Conservation (phyloP, 2,888 invertebrate genomes). For the Xylophagus ater region DNA sequence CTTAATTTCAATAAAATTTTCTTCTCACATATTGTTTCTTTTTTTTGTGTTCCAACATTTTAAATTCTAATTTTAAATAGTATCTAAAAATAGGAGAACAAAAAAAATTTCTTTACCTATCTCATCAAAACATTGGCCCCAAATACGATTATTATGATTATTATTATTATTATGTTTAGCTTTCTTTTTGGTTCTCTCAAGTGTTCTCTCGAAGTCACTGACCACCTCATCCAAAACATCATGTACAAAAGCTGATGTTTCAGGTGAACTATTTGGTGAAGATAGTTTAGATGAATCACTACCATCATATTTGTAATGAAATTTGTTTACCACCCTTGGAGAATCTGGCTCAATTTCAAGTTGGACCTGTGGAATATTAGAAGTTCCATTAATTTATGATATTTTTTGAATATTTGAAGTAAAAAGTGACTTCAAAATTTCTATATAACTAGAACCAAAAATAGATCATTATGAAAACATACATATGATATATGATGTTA, state of each 20-base stretch:
- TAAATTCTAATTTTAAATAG: no score
- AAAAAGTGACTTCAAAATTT: no score
- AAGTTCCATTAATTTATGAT: no score
- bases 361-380: constrained; percentile 24
- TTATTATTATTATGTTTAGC: constrained; percentile 15
- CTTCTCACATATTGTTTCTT: no score
- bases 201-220: constrained; percentile 57
- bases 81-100: no score
- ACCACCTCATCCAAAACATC: constrained; percentile 50
- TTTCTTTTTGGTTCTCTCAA: constrained; percentile 44
- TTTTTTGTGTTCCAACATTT: no score
- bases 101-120: no score
- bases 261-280: constrained; percentile 32
- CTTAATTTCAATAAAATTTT: no score
- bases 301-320: constrained; percentile 6
- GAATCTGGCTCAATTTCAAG: constrained; percentile 36
- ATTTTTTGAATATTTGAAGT: no score
- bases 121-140: constrained; percentile 19
- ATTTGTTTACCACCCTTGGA: constrained; percentile 23
- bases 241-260: constrained; percentile 34
- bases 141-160: constrained; percentile 20
- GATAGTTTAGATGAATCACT: constrained; percentile 26
- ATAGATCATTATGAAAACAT: no score
- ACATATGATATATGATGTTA: no score
- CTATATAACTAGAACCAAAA: no score